Conservation (phyloP, 2,797 vertebrate species). For the Valencia hispanica region DNA sequence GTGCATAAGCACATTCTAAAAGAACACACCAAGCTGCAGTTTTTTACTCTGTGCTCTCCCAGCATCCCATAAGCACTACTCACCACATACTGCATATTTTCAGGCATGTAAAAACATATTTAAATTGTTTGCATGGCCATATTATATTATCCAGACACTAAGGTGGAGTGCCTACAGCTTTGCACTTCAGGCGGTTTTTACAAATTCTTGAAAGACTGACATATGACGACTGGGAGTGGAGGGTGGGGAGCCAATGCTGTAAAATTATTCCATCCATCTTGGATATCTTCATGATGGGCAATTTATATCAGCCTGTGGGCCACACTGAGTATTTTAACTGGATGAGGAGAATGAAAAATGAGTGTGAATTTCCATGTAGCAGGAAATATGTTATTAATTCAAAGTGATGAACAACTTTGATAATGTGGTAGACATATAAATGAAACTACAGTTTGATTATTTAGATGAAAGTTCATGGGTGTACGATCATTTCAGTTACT, state of each 20-base stretch:
- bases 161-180: constrained; percentile 26
- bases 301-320: constrained; percentile 50
- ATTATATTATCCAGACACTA: constrained; percentile 44
- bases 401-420: constrained; percentile 12
- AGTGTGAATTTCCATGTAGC: constrained; percentile 30
- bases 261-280: constrained; percentile 62
- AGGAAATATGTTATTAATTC: constrained; percentile 30
- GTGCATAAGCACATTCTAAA: background rate
- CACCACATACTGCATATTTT: constrained; percentile 1
- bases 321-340: constrained; percentile 27
- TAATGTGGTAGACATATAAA: constrained; percentile 10
- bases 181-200: constrained; percentile 52
- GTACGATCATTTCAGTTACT: constrained; percentile 5
- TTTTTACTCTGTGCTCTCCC: constrained; percentile 9
- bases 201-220: constrained; percentile 56
- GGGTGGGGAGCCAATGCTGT: constrained; percentile 28
- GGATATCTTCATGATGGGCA: constrained; percentile 51
- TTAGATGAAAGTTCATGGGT: background rate
- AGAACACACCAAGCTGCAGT: constrained; percentile 4
- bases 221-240: constrained; percentile 49
- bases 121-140: constrained; percentile 37
- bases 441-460: constrained; percentile 13
- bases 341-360: constrained; percentile 38
- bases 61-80: constrained; percentile 13
- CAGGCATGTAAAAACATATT: constrained; percentile 38